phyloP scores from a whole-genome alignment of 30 jellyfish, hydroid and myxozoan genomes.

The Calvadosia cruxmelitensis region DNA sequence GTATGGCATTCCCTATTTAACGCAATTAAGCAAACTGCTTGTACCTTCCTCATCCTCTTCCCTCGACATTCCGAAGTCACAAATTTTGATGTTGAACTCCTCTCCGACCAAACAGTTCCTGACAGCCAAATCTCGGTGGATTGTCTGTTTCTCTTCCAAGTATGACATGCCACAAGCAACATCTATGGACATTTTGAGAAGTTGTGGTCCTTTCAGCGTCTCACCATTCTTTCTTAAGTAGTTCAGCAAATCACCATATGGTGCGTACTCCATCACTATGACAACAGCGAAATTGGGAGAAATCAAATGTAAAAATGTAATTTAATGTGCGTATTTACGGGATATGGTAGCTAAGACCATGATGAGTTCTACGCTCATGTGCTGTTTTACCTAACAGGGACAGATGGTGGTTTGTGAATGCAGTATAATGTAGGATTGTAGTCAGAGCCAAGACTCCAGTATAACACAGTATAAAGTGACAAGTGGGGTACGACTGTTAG shows the following conservation, averaged over 20 bases:
- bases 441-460: too few relatives aligned
- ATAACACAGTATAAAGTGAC: too few relatives aligned
- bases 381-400: too few relatives aligned
- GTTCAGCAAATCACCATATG: slow-evolving; percentile 61
- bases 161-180: slow-evolving; percentile 79
- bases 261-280: slow-evolving; percentile 84
- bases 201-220: slow-evolving; percentile 19
- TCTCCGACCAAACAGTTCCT: slow-evolving; percentile 67
- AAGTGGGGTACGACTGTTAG: too few relatives aligned
- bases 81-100: slow-evolving; percentile 39
- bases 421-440: too few relatives aligned
- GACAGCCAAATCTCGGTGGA: slow-evolving; percentile 91
- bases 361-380: too few relatives aligned
- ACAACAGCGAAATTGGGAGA: background rate
- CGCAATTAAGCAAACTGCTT: background rate
- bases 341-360: too few relatives aligned
- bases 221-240: slow-evolving; percentile 46
- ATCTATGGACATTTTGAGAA: slow-evolving; percentile 39
- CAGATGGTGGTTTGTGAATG: too few relatives aligned
- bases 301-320: background rate
- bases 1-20: too few relatives aligned
- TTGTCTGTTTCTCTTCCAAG: slow-evolving; percentile 54
- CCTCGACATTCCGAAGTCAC: slow-evolving; percentile 95
- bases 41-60: slow-evolving; percentile 91
- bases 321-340: background rate